These are phyloP conservation scores for Oreotrochilus melanogaster DNA, from an alignment of 2,113 vertebrate species.

Conservation along the genomic window DNA sequence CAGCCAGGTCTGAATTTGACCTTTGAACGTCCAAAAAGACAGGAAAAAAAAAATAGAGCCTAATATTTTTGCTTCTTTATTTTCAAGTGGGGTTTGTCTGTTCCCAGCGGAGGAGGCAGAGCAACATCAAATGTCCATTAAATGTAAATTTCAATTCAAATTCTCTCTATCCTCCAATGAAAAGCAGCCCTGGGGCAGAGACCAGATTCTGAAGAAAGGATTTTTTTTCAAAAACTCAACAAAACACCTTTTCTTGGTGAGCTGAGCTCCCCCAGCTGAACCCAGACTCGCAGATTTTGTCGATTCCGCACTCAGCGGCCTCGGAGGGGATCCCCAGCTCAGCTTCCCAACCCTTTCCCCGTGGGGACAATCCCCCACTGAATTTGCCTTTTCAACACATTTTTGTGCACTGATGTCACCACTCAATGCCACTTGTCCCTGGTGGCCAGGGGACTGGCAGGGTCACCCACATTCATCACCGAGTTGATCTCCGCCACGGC, in stretches of 20 bases:
- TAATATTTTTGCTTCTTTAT: background rate
- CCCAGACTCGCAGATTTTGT: background rate
- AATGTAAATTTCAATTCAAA: background rate
- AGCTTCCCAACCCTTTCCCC: background rate
- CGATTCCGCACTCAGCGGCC: background rate
- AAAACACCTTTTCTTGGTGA: background rate
- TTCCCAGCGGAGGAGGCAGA: too few species aligned
- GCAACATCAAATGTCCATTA: background rate
- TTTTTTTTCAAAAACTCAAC: background rate
- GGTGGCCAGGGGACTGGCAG: fast-evolving
- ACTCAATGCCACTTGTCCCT: too few species aligned
- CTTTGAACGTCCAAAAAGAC: background rate
- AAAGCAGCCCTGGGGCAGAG: background rate
- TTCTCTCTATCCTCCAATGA: background rate
- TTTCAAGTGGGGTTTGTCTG: background rate
- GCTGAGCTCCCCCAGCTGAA: background rate
- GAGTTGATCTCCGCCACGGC: constrained; percentile 94
- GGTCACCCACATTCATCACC: constrained; percentile 93
- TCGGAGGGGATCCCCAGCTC: background rate
- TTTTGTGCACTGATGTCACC: background rate
- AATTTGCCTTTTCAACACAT: background rate
- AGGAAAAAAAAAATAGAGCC: background rate
- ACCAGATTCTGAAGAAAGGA: background rate
- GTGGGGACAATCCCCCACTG: too few species aligned
- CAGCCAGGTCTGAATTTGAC: background rate